Evolutionary conservation across 2,797 vertebrate genomes (phyloP).

Genomic region (Poeciliopsis turneri): DNA sequence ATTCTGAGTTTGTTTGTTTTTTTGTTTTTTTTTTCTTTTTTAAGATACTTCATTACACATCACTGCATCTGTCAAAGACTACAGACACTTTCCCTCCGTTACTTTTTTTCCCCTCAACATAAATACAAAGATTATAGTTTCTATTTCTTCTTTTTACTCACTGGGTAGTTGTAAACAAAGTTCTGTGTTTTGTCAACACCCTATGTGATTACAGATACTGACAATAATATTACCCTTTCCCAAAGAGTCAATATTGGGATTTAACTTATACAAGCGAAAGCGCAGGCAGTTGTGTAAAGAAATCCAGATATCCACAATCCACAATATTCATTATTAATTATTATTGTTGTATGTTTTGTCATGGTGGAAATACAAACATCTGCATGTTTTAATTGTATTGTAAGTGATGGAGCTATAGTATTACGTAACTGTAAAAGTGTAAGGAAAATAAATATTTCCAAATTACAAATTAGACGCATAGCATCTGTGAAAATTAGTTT

Average conservation of each 20-base stretch:
- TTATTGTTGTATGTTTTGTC: background rate
- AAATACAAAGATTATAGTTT: conserved; percentile 16
- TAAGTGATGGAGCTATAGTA: background rate
- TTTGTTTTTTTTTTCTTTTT: background rate
- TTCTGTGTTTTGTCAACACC: conserved; percentile 17
- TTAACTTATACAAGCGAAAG: background rate
- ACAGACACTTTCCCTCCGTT: conserved; percentile 15
- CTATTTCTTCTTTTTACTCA: background rate
- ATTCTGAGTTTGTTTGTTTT: conserved; percentile 27
- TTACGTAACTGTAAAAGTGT: too few relatives aligned
- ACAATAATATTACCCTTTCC: background rate
- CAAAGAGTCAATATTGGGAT: background rate
- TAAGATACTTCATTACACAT: conserved; percentile 55
- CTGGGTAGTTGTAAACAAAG: conserved; percentile 23
- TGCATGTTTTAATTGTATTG: background rate
- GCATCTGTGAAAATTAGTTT: background rate
- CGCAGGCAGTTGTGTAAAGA: background rate
- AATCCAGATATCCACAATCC: background rate
- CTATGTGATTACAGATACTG: background rate
- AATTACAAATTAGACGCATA: background rate
- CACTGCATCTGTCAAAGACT: conserved; percentile 54
- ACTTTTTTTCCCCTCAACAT: conserved; percentile 27
- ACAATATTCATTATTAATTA: background rate
- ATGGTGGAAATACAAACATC: too few relatives aligned
- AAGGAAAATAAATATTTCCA: background rate